A percentile compares a stretch with the other conserved stretches of the same genome.
Evolutionary conservation across 1,140 invertebrate species (phyloP).

Genomic region (Argopecten irradians): DNA sequence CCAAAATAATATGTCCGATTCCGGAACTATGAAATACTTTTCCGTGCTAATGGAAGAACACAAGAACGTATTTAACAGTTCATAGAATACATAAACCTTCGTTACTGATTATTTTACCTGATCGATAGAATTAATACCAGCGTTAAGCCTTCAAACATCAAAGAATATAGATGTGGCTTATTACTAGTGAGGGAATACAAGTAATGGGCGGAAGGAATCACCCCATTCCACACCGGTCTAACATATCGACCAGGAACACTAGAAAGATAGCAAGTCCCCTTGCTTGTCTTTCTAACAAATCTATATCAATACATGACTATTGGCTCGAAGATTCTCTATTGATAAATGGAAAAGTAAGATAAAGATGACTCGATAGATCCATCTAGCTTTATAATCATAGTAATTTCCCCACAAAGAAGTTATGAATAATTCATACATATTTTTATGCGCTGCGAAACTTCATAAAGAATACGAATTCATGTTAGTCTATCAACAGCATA

Average conservation of each 20-base stretch:
- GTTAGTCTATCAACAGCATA: background rate
- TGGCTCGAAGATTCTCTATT: background rate
- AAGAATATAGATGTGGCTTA: background rate
- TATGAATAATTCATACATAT: background rate
- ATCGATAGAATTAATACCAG: background rate
- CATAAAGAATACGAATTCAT: background rate
- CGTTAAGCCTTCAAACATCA: background rate
- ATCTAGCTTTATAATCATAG: background rate
- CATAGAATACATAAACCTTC: background rate
- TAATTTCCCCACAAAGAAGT: background rate
- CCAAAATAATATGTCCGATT: no score
- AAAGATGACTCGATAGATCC: slow-evolving; percentile 13
- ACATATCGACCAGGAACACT: background rate
- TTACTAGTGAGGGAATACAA: background rate
- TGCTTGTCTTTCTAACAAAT: background rate
- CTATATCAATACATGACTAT: background rate
- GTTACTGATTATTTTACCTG: background rate
- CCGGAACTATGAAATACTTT: no score
- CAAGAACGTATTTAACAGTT: background rate
- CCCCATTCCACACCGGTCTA: background rate
- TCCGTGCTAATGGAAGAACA: no score
- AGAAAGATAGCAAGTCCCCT: background rate
- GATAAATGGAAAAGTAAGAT: slow-evolving; percentile 6
- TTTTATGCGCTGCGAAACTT: background rate
- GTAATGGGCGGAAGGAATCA: background rate